A percentile compares a stretch with the other conserved stretches of the same genome.
phyloP scores from a whole-genome alignment of 37 sponge, comb jelly and placozoan species.

The Amphimedon queenslandica region DNA sequence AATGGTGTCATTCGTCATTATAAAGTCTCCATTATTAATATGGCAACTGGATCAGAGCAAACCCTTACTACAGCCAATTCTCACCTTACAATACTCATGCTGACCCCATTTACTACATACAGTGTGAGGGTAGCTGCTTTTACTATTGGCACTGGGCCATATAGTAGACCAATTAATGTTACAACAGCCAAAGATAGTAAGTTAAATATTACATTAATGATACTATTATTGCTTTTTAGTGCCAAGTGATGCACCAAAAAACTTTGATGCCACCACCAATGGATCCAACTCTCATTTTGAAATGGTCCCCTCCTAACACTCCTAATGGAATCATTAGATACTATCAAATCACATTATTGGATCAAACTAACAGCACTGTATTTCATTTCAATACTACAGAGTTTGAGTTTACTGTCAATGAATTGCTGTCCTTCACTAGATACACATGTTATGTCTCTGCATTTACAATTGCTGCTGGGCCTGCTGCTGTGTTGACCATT shows the following conservation, averaged over 20 bases:
- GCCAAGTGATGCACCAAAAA: too few species aligned
- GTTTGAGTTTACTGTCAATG: not conserved
- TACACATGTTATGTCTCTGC: slow-evolving; percentile 5
- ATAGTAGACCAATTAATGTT: not conserved
- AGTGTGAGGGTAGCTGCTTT: not conserved
- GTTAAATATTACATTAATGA: not conserved
- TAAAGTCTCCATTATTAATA: slow-evolving; percentile 19
- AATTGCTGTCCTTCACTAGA: not conserved
- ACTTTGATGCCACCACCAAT: too few species aligned
- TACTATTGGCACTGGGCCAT: slow-evolving; percentile 7
- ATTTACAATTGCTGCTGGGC: not conserved
- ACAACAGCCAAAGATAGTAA: slow-evolving; percentile 3
- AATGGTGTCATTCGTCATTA: not conserved
- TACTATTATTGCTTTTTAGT: too few species aligned
- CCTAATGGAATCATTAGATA: not conserved
- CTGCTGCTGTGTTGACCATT: too few species aligned
- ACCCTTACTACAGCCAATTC: too few species aligned
- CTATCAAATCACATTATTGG: not conserved
- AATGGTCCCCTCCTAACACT: not conserved
- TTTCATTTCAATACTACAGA: too few species aligned
- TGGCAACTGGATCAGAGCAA: slow-evolving; percentile 17
- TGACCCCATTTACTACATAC: too few species aligned
- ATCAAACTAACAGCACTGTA: too few species aligned
- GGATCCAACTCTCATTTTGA: slow-evolving; percentile 6
- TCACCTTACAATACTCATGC: too few species aligned